These are phyloP conservation scores for Choreutis nemorana DNA, from an alignment of 2,888 invertebrate species.

Conservation along the genomic window DNA sequence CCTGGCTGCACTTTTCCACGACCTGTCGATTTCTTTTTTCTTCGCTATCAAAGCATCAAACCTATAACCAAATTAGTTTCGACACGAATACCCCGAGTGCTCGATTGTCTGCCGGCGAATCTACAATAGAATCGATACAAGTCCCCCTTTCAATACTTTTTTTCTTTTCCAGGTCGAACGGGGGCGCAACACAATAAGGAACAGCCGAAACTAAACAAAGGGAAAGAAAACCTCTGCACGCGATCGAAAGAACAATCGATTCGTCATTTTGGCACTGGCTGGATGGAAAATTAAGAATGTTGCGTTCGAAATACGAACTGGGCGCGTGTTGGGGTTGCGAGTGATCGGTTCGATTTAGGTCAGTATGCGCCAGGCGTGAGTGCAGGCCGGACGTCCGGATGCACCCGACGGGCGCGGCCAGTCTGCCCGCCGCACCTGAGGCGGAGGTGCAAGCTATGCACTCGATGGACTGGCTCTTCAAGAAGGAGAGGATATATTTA, in stretches of 20 bases:
- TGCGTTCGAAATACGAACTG: conserved; percentile 18
- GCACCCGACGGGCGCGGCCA: conserved; percentile 78
- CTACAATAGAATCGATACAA: conserved; percentile 53
- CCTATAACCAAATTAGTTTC: conserved; percentile 59
- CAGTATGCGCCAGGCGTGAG: conserved; percentile 45
- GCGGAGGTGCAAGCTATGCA: conserved; percentile 94
- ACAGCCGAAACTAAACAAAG: conserved; percentile 22
- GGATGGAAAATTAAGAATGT: conserved; percentile 16
- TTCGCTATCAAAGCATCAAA: conserved; percentile 48
- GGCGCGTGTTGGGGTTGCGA: conserved; percentile 3
- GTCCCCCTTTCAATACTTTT: conserved; percentile 42
- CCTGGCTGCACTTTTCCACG: conserved; percentile 13
- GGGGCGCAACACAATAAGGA: conserved; percentile 39
- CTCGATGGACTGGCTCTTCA: conserved; percentile 97
- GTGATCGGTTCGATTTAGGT: conserved; percentile 12
- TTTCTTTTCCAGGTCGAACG: conserved; percentile 49
- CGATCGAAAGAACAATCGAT: conserved; percentile 16
- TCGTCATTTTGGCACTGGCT: conserved; percentile 8
- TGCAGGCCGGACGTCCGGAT: conserved; percentile 64
- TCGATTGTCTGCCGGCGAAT: conserved; percentile 39
- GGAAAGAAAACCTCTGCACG: conserved; percentile 22
- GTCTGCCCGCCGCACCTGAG: conserved; percentile 81
- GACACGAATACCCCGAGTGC: conserved; percentile 53
- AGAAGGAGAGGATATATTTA: conserved; percentile 93
- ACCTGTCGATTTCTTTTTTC: conserved; percentile 50